A percentile compares a stretch with the other conserved stretches of the same genome.
Evolutionary conservation across 1,140 invertebrate genomes (phyloP).

Genomic region (Drusus annulatus): DNA sequence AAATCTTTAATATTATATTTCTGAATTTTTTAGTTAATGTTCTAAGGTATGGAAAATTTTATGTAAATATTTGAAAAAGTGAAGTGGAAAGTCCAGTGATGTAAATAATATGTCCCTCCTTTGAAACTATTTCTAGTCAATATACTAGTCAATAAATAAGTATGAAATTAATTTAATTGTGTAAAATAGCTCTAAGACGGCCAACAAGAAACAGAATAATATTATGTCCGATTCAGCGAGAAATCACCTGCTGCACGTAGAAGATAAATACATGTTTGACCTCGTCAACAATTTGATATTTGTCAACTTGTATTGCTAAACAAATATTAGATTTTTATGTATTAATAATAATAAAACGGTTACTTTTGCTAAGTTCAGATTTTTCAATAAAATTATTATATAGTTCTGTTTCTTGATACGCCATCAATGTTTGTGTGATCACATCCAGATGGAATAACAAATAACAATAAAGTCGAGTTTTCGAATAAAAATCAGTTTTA

Average conservation of each 20-base stretch:
- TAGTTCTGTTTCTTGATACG: constrained; percentile 33
- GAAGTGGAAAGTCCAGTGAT: constrained; percentile 44
- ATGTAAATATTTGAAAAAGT: constrained; percentile 9
- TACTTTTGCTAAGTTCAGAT: background rate
- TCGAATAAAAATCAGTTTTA: constrained; percentile 50
- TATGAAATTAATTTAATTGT: constrained; percentile 7
- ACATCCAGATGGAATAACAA: constrained; percentile 52
- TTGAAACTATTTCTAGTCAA: constrained; percentile 54
- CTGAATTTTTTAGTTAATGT: too few relatives aligned
- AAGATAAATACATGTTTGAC: background rate
- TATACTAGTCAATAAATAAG: constrained; percentile 42
- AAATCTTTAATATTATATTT: too few relatives aligned
- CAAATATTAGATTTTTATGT: too few relatives aligned
- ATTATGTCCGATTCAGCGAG: too few relatives aligned
- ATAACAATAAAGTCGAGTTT: constrained; percentile 56
- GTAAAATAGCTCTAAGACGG: background rate
- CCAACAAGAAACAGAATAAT: constrained; percentile 3
- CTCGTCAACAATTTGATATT: background rate
- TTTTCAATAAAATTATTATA: background rate
- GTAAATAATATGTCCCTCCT: constrained; percentile 56
- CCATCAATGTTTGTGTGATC: constrained; percentile 56
- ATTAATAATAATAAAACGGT: background rate
- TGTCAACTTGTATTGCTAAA: too few relatives aligned
- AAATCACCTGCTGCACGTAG: too few relatives aligned
- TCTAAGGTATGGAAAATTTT: too few relatives aligned